Conservation (phyloP, 2,113 vertebrate genomes). For the Sminthopsis crassicaudata region DNA sequence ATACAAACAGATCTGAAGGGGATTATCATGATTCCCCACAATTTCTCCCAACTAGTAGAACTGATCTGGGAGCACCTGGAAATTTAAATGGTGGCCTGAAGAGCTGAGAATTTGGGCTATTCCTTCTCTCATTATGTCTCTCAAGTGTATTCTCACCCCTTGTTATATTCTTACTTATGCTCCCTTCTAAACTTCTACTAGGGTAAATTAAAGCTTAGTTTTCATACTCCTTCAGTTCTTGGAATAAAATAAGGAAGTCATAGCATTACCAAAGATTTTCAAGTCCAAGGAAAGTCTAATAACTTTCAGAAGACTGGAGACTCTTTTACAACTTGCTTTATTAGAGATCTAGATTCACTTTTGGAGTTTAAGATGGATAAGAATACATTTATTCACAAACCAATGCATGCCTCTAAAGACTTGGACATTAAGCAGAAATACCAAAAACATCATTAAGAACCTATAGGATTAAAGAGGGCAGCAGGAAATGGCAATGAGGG, state of each 20-base stretch:
- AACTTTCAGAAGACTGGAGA: not conserved
- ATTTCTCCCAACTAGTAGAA: slow-evolving; percentile 55
- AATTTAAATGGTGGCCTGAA: not conserved
- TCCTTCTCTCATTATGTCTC: not conserved
- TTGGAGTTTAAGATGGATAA: not conserved
- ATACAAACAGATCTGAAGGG: slow-evolving; percentile 35
- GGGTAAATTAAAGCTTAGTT: not conserved
- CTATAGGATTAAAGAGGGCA: not conserved
- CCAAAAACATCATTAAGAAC: not conserved
- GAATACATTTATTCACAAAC: not conserved
- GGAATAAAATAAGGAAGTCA: not conserved
- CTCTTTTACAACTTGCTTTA: not conserved
- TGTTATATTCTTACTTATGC: not conserved
- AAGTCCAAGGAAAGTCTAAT: not conserved
- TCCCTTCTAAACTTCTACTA: not conserved
- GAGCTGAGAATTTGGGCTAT: not conserved
- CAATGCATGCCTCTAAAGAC: not conserved
- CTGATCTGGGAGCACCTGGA: slow-evolving; percentile 42
- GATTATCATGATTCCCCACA: slow-evolving; percentile 46
- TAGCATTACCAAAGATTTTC: not conserved
- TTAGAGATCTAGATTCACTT: not conserved
- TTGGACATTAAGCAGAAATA: not conserved
- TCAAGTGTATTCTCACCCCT: not conserved
- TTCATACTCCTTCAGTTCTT: not conserved
- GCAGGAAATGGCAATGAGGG: not conserved